Base-by-base conservation (phyloP, 1,140 invertebrate genomes). In the Cydia pomonella region DNA sequence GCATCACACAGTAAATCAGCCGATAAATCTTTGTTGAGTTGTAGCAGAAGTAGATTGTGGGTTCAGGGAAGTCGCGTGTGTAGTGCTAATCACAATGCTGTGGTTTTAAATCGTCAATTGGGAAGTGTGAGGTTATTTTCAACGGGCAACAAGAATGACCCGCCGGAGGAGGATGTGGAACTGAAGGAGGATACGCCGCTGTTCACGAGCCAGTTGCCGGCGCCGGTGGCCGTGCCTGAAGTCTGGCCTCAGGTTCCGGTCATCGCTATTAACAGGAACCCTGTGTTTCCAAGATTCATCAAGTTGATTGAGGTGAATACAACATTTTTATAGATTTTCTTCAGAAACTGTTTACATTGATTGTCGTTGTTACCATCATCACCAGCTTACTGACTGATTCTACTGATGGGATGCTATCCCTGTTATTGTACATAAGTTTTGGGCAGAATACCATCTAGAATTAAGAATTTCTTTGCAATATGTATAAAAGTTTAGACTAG, bases 231-330 rank as follows among this genome's bases (percentile, higher is more conserved):
- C 16, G 97, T 99, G n/a, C 99, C 99, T 9, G 99, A 99, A 93
- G 95, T 97, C 29, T 99, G 98, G 96, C 99, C 99, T 7, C 96
- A 97, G 90, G 95, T 99, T 9, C 99, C 99, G 59, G 95, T 99
- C 13, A 97, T 99, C 83, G 98, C 98, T 2, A 97, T 99, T 74
- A 97, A 95, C 83, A 95, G 98, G 82, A 98, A 99, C 94, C 99
- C 99, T 44, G 97, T 99, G 1, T 99, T 99, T 94, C 99, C 99
- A 53, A 95, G 97, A 83, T 99, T 99, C 93, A 98, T 99, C 76
- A 99, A 99, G 94, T 95, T 99, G 77, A 96, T 99, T 78, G 99
- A 99, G 94, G 97, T 98, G 89, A 86, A 84, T 66, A 29, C 64
- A 69, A 69, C 16, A 18, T 69, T 3, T 23, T 33, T 66, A 16